These are phyloP conservation scores for Poecilus cupreus DNA, from an alignment of 2,888 invertebrate genomes.

Conservation along the genomic window DNA sequence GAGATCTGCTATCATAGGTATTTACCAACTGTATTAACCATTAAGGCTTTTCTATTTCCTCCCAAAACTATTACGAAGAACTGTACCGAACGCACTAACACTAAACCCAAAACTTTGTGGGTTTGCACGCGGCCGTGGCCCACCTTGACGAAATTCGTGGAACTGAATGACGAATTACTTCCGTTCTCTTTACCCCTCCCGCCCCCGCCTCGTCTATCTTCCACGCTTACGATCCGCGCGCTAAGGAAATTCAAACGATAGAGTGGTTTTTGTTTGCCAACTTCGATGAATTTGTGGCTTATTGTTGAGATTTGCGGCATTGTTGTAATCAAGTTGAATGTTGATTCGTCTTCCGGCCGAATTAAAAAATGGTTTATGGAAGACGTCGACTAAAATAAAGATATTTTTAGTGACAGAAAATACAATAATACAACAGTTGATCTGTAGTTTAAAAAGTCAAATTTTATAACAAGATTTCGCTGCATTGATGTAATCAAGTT, in stretches of 20 bases:
- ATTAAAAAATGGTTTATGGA: too few relatives aligned
- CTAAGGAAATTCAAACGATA: conserved; percentile 1
- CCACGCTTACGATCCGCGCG: conserved; percentile 5
- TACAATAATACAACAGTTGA: too few relatives aligned
- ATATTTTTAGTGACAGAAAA: too few relatives aligned
- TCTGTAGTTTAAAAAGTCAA: neutral
- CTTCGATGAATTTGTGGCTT: neutral
- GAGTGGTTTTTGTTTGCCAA: neutral
- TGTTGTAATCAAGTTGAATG: conserved; percentile 5
- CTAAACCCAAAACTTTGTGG: conserved; percentile 10
- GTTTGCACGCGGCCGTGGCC: conserved; percentile 34
- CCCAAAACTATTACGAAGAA: too few relatives aligned
- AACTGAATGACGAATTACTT: conserved; percentile 53
- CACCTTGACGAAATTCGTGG: conserved; percentile 49
- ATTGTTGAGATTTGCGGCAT: conserved; percentile 19
- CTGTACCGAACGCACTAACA: too few relatives aligned
- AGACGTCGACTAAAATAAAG: too few relatives aligned
- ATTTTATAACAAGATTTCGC: too few relatives aligned
- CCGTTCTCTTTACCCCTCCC: conserved; percentile 22
- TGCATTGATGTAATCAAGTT: too few relatives aligned
- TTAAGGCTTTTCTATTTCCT: too few relatives aligned
- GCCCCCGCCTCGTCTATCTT: neutral
- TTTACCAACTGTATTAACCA: too few relatives aligned
- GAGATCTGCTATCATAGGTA: too few relatives aligned
- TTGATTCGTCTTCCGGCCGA: neutral